Evolutionary conservation across 2,888 invertebrate genomes (phyloP).

Genomic region (Mamestra brassicae): DNA sequence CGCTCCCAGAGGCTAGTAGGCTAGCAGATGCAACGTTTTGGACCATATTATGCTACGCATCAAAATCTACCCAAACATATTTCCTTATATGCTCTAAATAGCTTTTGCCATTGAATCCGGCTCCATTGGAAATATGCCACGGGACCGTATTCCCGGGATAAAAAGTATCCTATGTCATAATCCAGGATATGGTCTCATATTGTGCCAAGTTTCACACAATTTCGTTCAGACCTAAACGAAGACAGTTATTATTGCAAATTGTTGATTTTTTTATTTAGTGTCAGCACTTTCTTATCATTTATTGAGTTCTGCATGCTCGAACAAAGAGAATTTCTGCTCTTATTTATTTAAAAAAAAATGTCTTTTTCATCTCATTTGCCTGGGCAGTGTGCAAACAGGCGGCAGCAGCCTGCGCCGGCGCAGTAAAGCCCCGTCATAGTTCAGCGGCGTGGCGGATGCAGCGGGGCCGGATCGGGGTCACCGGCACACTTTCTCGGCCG

Average conservation of each 20-base stretch:
- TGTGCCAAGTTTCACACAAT: neutral
- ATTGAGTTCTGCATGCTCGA: too few relatives aligned
- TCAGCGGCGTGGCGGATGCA: slow-evolving; percentile 80
- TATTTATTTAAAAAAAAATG: neutral
- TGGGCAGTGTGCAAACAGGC: neutral
- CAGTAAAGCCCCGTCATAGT: slow-evolving; percentile 60
- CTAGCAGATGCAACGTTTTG: too few relatives aligned
- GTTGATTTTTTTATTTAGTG: too few relatives aligned
- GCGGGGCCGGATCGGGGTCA: slow-evolving; percentile 76
- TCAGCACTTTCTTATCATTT: too few relatives aligned
- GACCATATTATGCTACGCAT: too few relatives aligned
- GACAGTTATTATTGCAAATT: too few relatives aligned
- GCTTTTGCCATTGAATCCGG: neutral
- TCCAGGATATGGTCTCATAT: neutral
- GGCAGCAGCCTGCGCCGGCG: slow-evolving; percentile 17
- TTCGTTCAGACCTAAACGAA: too few relatives aligned
- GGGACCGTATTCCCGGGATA: neutral
- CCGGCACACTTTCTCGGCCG: slow-evolving; percentile 82
- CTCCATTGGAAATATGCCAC: neutral
- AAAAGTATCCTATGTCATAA: neutral
- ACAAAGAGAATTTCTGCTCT: too few relatives aligned
- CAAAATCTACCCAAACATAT: too few relatives aligned
- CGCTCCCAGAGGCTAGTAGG: too few relatives aligned
- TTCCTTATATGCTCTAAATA: neutral
- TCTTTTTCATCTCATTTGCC: slow-evolving; percentile 2